Percentiles rank a stretch among this genome's conserved stretches.
Evolutionary conservation across 2,888 invertebrate genomes (phyloP).

Genomic region (Microdon myrmicae): DNA sequence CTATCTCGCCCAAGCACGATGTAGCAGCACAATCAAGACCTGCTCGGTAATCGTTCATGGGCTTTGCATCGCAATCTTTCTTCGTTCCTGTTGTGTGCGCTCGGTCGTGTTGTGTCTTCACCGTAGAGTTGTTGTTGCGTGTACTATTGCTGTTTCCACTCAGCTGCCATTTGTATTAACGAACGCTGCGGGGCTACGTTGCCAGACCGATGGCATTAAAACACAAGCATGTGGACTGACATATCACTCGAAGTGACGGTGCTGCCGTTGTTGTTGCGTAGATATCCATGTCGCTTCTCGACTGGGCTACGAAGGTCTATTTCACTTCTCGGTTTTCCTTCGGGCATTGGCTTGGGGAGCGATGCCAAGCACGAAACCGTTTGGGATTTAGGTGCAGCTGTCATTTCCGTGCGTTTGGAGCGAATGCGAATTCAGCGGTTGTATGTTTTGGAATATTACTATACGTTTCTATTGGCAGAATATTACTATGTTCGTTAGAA

Average conservation of each 20-base stretch:
- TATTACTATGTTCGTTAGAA: too few relatives aligned
- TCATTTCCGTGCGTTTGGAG: too few relatives aligned
- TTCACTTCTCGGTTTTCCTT: slow-evolving; percentile 43
- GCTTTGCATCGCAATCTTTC: slow-evolving; percentile 11
- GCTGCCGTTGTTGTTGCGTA: slow-evolving; percentile 6
- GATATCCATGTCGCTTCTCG: slow-evolving; percentile 26
- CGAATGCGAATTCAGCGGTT: too few relatives aligned
- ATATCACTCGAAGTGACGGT: neutral
- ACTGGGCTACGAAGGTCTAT: slow-evolving; percentile 27
- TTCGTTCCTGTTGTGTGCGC: slow-evolving; percentile 14
- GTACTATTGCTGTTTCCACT: slow-evolving; percentile 7
- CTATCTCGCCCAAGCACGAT: slow-evolving; percentile 47
- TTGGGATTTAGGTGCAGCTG: too few relatives aligned
- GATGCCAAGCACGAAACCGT: too few relatives aligned
- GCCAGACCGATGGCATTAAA: slow-evolving; percentile 25
- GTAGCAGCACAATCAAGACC: slow-evolving; percentile 32
- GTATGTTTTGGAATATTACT: too few relatives aligned
- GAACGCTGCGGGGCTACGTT: slow-evolving; percentile 30
- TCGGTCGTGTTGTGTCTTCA: slow-evolving; percentile 16
- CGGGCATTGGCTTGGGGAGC: neutral
- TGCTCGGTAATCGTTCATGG: slow-evolving; percentile 26
- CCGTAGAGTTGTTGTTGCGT: neutral
- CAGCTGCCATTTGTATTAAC: slow-evolving; percentile 16
- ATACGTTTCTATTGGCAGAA: too few relatives aligned
- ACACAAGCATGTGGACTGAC: slow-evolving; percentile 17